Percentiles rank a stretch among this genome's conserved stretches.
phyloP scores from a whole-genome alignment of 1,140 invertebrate genomes.

The Hirudo medicinalis region DNA sequence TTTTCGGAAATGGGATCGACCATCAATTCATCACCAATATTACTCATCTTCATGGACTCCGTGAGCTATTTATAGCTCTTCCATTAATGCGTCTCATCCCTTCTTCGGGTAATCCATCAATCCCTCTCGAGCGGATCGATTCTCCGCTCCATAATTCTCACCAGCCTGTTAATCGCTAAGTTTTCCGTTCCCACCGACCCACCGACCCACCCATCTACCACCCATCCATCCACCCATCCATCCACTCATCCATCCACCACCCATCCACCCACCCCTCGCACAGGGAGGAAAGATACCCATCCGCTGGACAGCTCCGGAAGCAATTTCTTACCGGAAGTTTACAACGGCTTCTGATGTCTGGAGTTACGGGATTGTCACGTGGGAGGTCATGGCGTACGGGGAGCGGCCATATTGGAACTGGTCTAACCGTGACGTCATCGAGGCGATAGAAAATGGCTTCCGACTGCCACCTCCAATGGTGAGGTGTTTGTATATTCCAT shows the following conservation, averaged over 20 bases:
- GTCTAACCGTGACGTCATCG: conserved; percentile 99
- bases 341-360: conserved; percentile 94
- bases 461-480: conserved; percentile 81
- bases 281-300: conserved; percentile 75
- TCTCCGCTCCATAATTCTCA: too few species aligned
- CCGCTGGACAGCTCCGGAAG: conserved; percentile 99
- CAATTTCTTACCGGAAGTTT: conserved; percentile 90
- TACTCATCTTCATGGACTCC: too few species aligned
- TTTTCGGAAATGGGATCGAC: too few species aligned
- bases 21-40: too few species aligned
- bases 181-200: neutral
- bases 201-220: neutral
- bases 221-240: neutral
- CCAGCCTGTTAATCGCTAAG: neutral
- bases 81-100: too few species aligned
- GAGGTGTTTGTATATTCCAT: conserved; percentile 21
- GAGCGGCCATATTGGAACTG: conserved; percentile 99
- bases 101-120: too few species aligned
- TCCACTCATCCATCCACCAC: neutral
- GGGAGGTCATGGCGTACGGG: conserved; percentile 99
- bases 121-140: too few species aligned
- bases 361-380: conserved; percentile 96
- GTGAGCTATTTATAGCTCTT: too few species aligned
- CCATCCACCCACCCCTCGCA: neutral
- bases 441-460: conserved; percentile 94